A percentile compares a stretch with the other conserved stretches of the same genome.
phyloP scores from a whole-genome alignment of 2,113 vertebrate genomes.

The Hymenochirus boettgeri region DNA sequence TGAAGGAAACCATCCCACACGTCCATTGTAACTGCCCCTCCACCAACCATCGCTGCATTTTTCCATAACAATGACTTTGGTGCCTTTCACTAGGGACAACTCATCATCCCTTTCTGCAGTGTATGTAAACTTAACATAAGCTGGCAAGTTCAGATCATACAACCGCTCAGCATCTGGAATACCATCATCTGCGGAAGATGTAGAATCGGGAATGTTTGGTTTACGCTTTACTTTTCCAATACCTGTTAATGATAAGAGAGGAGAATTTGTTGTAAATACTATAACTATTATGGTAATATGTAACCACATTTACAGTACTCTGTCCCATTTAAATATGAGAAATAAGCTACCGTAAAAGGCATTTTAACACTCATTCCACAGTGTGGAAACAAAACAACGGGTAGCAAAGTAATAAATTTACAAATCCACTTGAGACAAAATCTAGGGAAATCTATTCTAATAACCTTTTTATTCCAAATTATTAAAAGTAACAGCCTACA shows the following conservation, averaged over 20 bases:
- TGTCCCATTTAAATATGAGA: too few relatives aligned
- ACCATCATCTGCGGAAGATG: conserved; percentile 73
- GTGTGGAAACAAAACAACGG: too few relatives aligned
- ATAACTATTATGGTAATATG: too few relatives aligned
- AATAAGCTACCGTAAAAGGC: too few relatives aligned
- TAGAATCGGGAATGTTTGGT: conserved; percentile 72
- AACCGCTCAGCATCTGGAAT: conserved; percentile 76
- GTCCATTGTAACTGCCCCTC: conserved; percentile 80
- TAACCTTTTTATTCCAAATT: too few relatives aligned
- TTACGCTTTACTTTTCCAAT: conserved; percentile 87
- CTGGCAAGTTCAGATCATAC: conserved; percentile 85
- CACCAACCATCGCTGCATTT: conserved; percentile 92
- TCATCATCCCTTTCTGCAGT: conserved; percentile 85
- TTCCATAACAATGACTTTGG: conserved; percentile 85
- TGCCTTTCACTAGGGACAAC: conserved; percentile 81
- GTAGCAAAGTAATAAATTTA: too few relatives aligned
- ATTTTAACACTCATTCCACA: too few relatives aligned
- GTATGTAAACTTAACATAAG: conserved; percentile 86
- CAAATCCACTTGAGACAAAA: too few relatives aligned
- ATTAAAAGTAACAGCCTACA: too few relatives aligned
- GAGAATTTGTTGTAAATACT: too few relatives aligned
- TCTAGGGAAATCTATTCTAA: too few relatives aligned
- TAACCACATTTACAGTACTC: too few relatives aligned
- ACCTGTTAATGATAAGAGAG: conserved; percentile 54
- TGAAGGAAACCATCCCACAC: conserved; percentile 85